A percentile compares a stretch with the other conserved stretches of the same genome.
phyloP scores from a whole-genome alignment of 2,113 vertebrate genomes.

The Egretta garzetta region DNA sequence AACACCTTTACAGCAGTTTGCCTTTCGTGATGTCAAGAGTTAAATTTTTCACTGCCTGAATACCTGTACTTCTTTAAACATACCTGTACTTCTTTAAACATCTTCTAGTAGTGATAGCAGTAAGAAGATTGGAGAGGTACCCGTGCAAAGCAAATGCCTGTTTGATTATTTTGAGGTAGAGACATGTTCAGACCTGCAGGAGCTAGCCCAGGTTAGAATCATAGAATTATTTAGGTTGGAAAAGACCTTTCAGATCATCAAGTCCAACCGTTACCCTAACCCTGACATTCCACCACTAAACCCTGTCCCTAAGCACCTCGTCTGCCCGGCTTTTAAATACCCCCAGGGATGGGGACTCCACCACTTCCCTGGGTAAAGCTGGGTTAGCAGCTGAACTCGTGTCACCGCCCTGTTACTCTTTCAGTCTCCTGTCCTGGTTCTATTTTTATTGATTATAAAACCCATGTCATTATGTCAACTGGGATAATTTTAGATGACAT shows the following conservation, averaged over 20 bases:
- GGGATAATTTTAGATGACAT: background rate
- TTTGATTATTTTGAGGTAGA: background rate
- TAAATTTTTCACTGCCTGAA: background rate
- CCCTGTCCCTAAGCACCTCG: no score
- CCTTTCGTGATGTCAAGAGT: background rate
- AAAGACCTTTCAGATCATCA: no score
- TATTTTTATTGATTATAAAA: background rate
- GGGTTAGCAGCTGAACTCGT: background rate
- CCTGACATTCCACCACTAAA: no score
- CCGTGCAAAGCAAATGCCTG: background rate
- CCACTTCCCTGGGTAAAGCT: no score
- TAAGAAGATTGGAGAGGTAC: background rate
- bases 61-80: background rate
- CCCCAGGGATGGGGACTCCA: no score
- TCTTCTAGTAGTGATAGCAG: background rate
- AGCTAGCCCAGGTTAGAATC: background rate
- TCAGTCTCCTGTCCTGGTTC: background rate
- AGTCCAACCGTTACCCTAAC: no score
- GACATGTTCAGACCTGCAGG: background rate
- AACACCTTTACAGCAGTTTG: background rate
- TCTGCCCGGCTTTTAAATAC: no score
- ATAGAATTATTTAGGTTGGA: no score
- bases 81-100: background rate
- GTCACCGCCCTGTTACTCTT: background rate
- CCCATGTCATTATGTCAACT: background rate